phyloP scores from a whole-genome alignment of 1,140 invertebrate species.

The Diachasma alloeum region DNA sequence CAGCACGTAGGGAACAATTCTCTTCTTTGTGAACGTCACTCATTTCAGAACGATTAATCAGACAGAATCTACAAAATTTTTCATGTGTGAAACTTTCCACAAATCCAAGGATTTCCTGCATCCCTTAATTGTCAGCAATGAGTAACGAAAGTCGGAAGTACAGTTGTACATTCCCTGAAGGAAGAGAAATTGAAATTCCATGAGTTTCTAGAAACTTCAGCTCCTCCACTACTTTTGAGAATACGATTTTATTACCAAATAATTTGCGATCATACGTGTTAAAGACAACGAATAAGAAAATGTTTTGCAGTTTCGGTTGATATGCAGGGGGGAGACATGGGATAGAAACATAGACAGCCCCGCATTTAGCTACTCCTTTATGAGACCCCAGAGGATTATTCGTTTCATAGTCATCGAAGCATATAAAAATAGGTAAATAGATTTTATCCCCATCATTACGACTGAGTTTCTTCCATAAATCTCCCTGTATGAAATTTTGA shows the following conservation, averaged over 20 bases:
- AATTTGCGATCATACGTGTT: not conserved
- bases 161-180: slow-evolving; percentile 21
- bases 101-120: slow-evolving; percentile 33
- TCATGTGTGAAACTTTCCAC: slow-evolving; percentile 41
- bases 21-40: slow-evolving; percentile 28
- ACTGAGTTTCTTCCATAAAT: slow-evolving; percentile 1
- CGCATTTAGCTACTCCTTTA: not conserved
- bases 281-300: slow-evolving; percentile 7
- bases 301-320: not conserved
- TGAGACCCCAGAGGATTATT: slow-evolving; percentile 8
- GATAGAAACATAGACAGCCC: not conserved
- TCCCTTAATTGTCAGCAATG: slow-evolving; percentile 46
- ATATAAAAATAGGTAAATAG: not conserved
- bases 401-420: slow-evolving; percentile 12
- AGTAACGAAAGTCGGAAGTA: slow-evolving; percentile 29
- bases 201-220: slow-evolving; percentile 16
- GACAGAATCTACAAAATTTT: slow-evolving; percentile 44
- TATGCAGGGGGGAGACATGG: slow-evolving; percentile 9
- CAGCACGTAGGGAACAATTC: slow-evolving; percentile 34
- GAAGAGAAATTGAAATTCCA: not conserved
- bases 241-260: not conserved
- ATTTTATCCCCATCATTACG: not conserved
- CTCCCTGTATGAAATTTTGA: slow-evolving; percentile 24
- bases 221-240: not conserved
- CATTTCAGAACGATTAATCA: slow-evolving; percentile 28